Base-by-base conservation (phyloP, 2,797 vertebrate genomes). In the Sebastolobus altivelis region DNA sequence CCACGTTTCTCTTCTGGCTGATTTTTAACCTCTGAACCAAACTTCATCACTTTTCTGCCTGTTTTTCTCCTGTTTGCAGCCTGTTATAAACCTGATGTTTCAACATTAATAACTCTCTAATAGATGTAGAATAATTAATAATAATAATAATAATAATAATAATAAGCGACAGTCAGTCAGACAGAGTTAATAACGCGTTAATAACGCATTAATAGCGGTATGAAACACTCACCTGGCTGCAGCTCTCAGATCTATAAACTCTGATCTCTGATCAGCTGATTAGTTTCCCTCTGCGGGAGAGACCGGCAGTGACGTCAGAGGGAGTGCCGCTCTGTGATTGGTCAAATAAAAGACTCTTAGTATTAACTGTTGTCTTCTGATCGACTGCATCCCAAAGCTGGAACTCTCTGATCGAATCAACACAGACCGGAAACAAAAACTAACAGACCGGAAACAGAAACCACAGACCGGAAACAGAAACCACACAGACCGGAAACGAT, bases 251-350 rank as follows among this genome's bases (percentile, higher is more conserved):
- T 1, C 25, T 25, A 25, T 25, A 25, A 25, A 25, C 38, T 40
- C 38, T 40, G 38, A 12, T 13, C 40, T 43, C 40, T 43, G 40
- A 43, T 43, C 13, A 43, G 12, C 40, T 43, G 40, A 33, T 11
- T 3, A 0, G 0, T 9, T 16, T 65, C 6, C 3, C 10, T 13
- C 7, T 6, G 3, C 20, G 46, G 46, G 65, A 38, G 43, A 16
- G 0, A 2, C 0, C 27, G 4, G 4, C 1, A 0, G 49, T 81
- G 72, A 77, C 76, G 68, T 72, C 83, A 74, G 11, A 60, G 22
- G 31, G 4, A 6, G 16, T 0, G 0, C 62, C 18, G 11, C 20
- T 38, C 65, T 35, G 37, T 81, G 81, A 81, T 88, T 88, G 83
- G 81, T 75, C 72, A 4, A 18, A 37, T 3, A 2, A 5, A 8